Base-by-base conservation (phyloP, 2,888 invertebrate species). In the Parnassius orleans region DNA sequence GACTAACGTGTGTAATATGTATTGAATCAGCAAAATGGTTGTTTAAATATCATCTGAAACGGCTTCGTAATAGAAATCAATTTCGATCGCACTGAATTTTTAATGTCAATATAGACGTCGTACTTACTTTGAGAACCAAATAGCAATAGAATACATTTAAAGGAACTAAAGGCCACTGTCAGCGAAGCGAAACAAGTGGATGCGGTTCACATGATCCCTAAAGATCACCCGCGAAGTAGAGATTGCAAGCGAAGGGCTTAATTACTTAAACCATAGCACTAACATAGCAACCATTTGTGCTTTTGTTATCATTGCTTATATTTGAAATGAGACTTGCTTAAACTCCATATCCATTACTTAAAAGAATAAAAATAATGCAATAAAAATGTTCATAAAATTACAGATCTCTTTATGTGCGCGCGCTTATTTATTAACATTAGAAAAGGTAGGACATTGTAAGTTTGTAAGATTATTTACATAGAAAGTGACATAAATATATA, bases 21-120 rank as follows among this genome's bases (percentile, higher is more conserved):
- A 43, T 14, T 43, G 15, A 7, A 33, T 10, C 14, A 58, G 11
- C 44, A 10, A 1, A 43, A 44, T 14, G 10, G 2, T 10, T 10
- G 15, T 33, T 19, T 15, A 15, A 63, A 44, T 54, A 11, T 51
- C 3, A 53, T 55, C 54, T 54, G 24, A 41, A 55, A 33, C 1
- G 2, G 3, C 19, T 19, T 46, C 0, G 12, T 2, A 51, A 59
- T 59, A 63, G 54, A 59, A 55, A 51, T 55, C 41, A 58, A 55
- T 54, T 63, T 63, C 19, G 50, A 46, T 53, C 53, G 62, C 44
- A 15, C 10, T 14, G 14, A 53, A 12, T 41, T 43, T 61, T 58
- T 50, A 24, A 2, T 12, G 19, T 44, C 11, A 42, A 10, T 11
- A 10, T 42, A 2, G 7, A 1, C 2, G 5, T 9, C 42, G 42